Conservation (phyloP, 2,113 vertebrate species). For the Atractosteus spatula region DNA sequence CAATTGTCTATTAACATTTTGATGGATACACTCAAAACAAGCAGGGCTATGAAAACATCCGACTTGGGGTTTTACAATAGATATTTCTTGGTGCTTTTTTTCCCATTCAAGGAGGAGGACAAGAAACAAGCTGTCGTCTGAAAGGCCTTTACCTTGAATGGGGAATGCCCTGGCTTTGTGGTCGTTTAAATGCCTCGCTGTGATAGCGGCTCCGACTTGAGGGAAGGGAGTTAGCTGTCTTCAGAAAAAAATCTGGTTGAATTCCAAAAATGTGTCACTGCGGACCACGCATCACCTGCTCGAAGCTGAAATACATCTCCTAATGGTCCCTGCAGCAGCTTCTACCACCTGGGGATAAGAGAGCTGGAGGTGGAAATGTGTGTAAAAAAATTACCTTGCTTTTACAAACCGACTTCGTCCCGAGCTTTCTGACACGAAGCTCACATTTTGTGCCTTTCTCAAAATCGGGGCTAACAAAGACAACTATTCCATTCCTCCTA, state of each 20-base stretch:
- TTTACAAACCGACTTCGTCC: not conserved
- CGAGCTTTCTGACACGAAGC: not conserved
- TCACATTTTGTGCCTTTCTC: too few relatives aligned
- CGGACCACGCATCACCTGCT: constrained; percentile 74
- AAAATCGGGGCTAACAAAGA: too few relatives aligned
- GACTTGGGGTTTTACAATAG: too few relatives aligned
- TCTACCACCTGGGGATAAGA: constrained; percentile 70
- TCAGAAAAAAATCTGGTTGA: constrained; percentile 63
- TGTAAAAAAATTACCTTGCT: not conserved
- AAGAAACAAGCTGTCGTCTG: too few relatives aligned
- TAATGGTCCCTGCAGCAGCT: constrained; percentile 73
- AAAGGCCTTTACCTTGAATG: not conserved
- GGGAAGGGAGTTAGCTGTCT: constrained; percentile 63
- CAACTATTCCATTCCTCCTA: too few relatives aligned
- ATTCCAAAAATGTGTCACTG: constrained; percentile 76
- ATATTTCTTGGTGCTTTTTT: too few relatives aligned
- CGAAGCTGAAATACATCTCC: constrained; percentile 70
- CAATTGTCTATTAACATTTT: too few relatives aligned
- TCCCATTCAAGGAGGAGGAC: too few relatives aligned
- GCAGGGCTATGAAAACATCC: too few relatives aligned
- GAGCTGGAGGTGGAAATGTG: constrained; percentile 43
- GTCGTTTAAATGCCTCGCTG: not conserved
- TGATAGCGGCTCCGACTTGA: constrained; percentile 36
- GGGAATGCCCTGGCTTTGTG: not conserved
- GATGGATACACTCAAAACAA: too few relatives aligned